Base-by-base conservation (phyloP, 1,140 invertebrate species). In the Drosophila malerkotliana region DNA sequence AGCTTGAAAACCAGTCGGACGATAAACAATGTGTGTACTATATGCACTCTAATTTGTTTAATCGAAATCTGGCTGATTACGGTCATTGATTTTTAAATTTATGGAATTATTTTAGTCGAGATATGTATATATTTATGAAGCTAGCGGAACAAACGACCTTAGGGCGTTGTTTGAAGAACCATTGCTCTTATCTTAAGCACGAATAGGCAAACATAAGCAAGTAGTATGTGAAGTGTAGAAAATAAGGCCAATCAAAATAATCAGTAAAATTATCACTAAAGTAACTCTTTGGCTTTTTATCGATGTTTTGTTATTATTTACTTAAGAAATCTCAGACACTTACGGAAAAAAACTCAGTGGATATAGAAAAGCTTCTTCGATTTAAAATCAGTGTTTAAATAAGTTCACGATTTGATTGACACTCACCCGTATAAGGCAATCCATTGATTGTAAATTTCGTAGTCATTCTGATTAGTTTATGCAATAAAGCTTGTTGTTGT, bases 391-490 rank as follows among this genome's bases (percentile, higher is more conserved):
- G 1, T 26, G 34, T 37, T 37, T n/a, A 9, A 37, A 37, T 37
- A 37, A 37, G 1, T 37, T 37, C 12, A 37, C 34, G 34, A 1
- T 37, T 37, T 0, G 1, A 5, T 15, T 4, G 12, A 44, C 14
- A 60, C 83, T 49, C 58, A 93, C 93, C 92, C 64, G 68, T 91
- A n/a, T 92, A 89, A 2, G 75, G 57, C 21, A 69, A 9, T 21
- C 90, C 92, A 73, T 93, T 93, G 18, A 93, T 93, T 8, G 75
- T 92, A 48, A 93, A 91, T 15, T 90, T 88, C 0, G 93, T 90
- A 6, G 74, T 72, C 82, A 85, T 85, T 26, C 51, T 4, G 10
- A 18, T 21, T 28, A 10, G 41, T 41, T 58, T 48, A 18, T 30
- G 54, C 47, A 54, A 34, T 14, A 64, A 41, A 44, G 4, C 18